Percentiles rank a stretch among this genome's conserved stretches.
phyloP scores from a whole-genome alignment of 2,797 vertebrate species.

The Lateolabrax maculatus region DNA sequence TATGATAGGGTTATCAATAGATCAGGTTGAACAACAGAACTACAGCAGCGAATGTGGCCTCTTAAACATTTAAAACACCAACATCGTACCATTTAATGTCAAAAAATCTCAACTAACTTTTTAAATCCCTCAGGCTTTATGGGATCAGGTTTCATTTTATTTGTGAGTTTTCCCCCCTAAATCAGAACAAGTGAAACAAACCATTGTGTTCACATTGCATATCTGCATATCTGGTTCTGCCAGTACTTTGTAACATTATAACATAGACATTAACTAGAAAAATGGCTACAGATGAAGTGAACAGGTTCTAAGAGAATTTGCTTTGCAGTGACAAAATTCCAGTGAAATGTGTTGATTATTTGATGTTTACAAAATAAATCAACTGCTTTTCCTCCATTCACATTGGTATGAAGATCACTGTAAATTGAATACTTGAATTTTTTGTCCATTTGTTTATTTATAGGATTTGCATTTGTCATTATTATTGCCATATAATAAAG shows the following conservation, averaged over 20 bases:
- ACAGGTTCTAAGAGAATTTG: background rate
- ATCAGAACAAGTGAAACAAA: constrained; percentile 9
- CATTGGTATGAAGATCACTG: background rate
- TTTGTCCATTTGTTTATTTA: background rate
- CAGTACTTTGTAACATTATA: constrained; percentile 12
- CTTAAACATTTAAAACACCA: background rate
- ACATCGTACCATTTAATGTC: background rate
- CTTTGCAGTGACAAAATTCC: background rate
- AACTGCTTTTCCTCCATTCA: background rate
- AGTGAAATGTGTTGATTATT: background rate
- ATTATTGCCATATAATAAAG: background rate
- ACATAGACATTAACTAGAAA: no score
- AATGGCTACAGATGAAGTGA: constrained; percentile 11
- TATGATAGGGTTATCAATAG: background rate
- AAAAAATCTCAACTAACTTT: background rate
- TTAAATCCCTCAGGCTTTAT: background rate
- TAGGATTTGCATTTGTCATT: background rate
- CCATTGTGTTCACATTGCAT: background rate
- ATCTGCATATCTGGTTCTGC: constrained; percentile 14
- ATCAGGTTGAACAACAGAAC: background rate
- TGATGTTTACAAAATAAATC: constrained; percentile 2
- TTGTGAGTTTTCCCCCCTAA: background rate
- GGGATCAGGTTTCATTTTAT: constrained; percentile 2
- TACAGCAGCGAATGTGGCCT: background rate
- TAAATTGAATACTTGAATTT: background rate